Evolutionary conservation across 1,140 invertebrate genomes (phyloP), one percentile per base, ranked within the genome.

Genomic region (Sogatella furcifera): DNA sequence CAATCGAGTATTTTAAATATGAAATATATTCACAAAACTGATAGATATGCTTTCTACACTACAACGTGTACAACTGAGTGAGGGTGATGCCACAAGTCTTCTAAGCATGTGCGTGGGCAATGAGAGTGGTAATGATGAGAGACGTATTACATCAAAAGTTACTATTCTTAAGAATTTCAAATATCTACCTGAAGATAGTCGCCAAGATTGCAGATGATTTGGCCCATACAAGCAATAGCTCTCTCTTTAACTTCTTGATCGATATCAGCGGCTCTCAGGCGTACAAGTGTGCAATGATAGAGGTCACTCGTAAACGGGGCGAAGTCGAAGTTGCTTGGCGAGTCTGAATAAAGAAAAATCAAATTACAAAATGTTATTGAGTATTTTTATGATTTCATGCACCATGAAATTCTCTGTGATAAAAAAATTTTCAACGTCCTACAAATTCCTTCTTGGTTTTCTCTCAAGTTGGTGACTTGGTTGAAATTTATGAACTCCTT

Each of bases 211-310:
- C 89, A 88, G 28, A 98, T 84, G 44, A 97, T 90, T 73, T 96
- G 93, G 21, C 93, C 95, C 89, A 97, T 97, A 68, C 95, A 95
- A 1, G 94, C 89, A 60, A 98, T 98, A 5, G 96, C 95, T 60
- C 95, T 80, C 71, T 98, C 96, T 72, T 98, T 98, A 0, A 98
- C 95, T 78, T 98, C 95, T 72, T 98, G 96, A 77, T 98, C 95
- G 66, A 98, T 95, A 72, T 97, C 95, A 0, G 95, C 87, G n/a
- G 95, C 92, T 69, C 86, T 87, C 4, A 99, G 76, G 64, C 95
- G 80, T 55, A 86, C 81, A 55, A 97, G 74, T 0, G 92, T 94
- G 67, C 88, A 92, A 38, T 81, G 76, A 74, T 97, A 98, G 66
- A 98, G 82, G 57, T 89, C 84, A 2, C 78, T 78, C 1, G 90